Evolutionary conservation across 2,797 vertebrate species (phyloP).

Genomic region (Cossypha niveicapilla): DNA sequence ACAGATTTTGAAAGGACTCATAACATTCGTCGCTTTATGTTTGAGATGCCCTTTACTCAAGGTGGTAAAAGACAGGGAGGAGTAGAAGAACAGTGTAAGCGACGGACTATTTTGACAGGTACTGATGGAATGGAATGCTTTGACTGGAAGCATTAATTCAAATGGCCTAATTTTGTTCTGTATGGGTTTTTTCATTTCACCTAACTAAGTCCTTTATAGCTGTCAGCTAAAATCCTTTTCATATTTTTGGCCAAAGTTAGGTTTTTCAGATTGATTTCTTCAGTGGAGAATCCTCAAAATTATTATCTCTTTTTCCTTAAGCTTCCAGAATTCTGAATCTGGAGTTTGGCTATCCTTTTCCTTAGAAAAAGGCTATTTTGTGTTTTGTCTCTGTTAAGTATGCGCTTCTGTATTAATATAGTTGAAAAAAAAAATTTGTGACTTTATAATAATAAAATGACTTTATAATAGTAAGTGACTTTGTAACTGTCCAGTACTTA

Average conservation of each 20-base stretch:
- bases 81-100: slow-evolving; percentile 94
- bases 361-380: background rate
- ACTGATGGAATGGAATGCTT: background rate
- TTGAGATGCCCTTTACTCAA: slow-evolving; percentile 95
- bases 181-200: background rate
- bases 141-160: background rate
- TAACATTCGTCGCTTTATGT: slow-evolving; percentile 95
- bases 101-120: slow-evolving; percentile 93
- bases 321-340: background rate
- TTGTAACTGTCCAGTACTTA: background rate
- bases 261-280: background rate
- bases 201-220: background rate
- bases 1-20: slow-evolving; percentile 96
- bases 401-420: background rate
- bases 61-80: slow-evolving; percentile 92
- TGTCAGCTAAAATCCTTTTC: background rate
- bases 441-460: background rate
- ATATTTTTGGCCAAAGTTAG: background rate
- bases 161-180: background rate
- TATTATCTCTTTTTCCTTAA: background rate
- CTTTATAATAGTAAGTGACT: background rate
- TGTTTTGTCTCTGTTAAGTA: background rate
- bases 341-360: background rate
- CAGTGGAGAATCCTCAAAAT: background rate
- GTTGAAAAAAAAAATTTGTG: background rate